Conservation (phyloP, 2,888 invertebrate species). For the Andricus quercusramuli region DNA sequence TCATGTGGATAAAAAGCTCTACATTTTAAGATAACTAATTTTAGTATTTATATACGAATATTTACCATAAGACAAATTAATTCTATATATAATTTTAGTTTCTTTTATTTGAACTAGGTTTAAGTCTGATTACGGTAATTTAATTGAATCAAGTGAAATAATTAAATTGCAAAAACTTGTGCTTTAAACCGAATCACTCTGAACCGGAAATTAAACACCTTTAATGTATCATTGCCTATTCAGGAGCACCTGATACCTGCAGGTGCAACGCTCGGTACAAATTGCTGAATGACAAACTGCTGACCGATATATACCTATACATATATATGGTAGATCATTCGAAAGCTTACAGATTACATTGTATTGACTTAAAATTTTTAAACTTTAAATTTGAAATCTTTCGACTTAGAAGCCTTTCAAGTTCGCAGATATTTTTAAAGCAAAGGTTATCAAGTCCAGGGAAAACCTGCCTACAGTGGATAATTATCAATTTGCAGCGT, state of each 20-base stretch:
- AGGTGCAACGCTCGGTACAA: constrained; percentile 19
- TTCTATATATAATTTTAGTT: background rate
- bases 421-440: background rate
- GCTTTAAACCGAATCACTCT: constrained; percentile 27
- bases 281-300: constrained; percentile 16
- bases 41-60: background rate
- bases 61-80: too few relatives aligned
- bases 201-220: constrained; percentile 38
- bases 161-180: background rate
- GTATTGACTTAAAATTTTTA: background rate
- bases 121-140: background rate
- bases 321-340: background rate
- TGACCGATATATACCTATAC: background rate
- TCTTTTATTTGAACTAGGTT: background rate
- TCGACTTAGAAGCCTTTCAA: background rate
- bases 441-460: background rate
- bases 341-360: background rate
- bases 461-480: too few relatives aligned
- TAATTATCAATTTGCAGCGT: too few relatives aligned
- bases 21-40: background rate
- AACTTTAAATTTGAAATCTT: background rate
- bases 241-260: constrained; percentile 34
- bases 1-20: too few relatives aligned
- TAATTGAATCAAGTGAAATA: background rate
- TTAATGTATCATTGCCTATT: constrained; percentile 33